Evolutionary conservation across 2,113 vertebrate genomes (phyloP).

Genomic region (Crypturellus undulatus): DNA sequence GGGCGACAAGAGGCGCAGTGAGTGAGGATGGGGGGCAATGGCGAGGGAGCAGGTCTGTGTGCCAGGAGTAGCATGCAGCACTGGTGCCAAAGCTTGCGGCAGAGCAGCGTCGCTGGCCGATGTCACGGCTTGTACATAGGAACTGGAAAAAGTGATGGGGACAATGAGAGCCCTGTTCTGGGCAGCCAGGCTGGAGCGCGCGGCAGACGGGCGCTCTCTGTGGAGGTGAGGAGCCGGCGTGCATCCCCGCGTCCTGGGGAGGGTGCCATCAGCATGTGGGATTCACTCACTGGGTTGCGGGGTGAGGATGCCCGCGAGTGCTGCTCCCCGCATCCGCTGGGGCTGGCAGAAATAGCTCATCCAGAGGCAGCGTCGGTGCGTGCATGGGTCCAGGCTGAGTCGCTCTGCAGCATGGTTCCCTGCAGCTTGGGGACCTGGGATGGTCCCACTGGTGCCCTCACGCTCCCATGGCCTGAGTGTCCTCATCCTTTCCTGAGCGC

Average conservation of each 20-base stretch:
- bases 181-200: no score
- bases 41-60: background rate
- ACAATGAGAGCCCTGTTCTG: slow-evolving; percentile 57
- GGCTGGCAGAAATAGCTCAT: background rate
- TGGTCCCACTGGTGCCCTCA: no score
- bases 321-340: background rate
- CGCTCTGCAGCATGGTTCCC: background rate
- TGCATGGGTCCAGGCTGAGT: background rate
- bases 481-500: no score
- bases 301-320: background rate
- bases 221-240: no score
- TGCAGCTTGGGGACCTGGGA: background rate
- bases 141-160: slow-evolving; percentile 52
- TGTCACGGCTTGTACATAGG: background rate
- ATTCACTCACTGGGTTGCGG: no score
- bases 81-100: background rate
- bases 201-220: no score
- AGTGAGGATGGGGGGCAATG: background rate
- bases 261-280: no score
- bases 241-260: no score
- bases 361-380: no score
- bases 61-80: background rate
- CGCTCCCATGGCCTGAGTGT: no score
- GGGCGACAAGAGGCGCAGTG: fast-evolving
- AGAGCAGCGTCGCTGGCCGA: fast-evolving